Evolutionary conservation across 1,140 invertebrate species (phyloP).

Genomic region (Samia ricini): DNA sequence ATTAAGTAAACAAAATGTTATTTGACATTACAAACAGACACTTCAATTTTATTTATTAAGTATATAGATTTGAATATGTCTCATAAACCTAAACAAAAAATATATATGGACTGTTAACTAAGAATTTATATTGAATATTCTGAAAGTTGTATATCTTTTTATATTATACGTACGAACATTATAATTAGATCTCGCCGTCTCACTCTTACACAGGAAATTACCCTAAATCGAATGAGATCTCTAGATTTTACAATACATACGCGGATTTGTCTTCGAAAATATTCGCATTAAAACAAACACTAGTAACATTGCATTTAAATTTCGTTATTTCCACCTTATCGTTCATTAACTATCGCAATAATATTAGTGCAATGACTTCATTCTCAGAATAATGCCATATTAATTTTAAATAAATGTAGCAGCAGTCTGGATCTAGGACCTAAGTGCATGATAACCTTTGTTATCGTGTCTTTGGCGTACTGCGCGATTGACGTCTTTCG

Average conservation of each 20-base stretch:
- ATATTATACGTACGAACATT: too few relatives aligned
- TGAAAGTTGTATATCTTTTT: too few relatives aligned
- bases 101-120: too few relatives aligned
- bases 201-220: too few relatives aligned
- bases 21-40: too few relatives aligned
- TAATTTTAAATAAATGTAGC: background rate
- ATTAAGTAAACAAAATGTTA: too few relatives aligned
- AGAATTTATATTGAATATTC: too few relatives aligned
- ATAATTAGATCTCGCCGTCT: too few relatives aligned
- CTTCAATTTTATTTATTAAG: too few relatives aligned
- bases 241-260: background rate
- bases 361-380: slow-evolving; percentile 1
- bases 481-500: background rate
- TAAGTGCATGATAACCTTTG: slow-evolving; percentile 5
- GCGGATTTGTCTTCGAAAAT: background rate
- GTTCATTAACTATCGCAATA: background rate
- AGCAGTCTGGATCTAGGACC: background rate
- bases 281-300: background rate
- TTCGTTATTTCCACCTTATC: background rate
- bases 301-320: background rate
- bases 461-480: slow-evolving; percentile 1
- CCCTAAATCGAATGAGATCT: too few relatives aligned
- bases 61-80: too few relatives aligned
- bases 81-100: too few relatives aligned
- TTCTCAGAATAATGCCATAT: slow-evolving; percentile 7